A percentile compares a stretch with the other conserved stretches of the same genome.
Evolutionary conservation across 2,113 vertebrate genomes (phyloP).

Genomic region (Mus musculus): GRCm39 chr4:84460501-84461000

Average conservation of each 20-base stretch:
- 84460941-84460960: constrained; percentile 72
- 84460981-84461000: constrained; percentile 74
- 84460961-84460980: constrained; percentile 78
- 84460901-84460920: constrained; percentile 77
- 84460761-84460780: constrained; percentile 84
- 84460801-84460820: constrained; percentile 77
- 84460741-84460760: constrained; percentile 81
- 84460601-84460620: constrained; percentile 90
- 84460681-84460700: constrained; percentile 88
- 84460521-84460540: constrained; percentile 90
- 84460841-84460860: constrained; percentile 77
- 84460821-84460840: constrained; percentile 81
- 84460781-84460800: constrained; percentile 80
- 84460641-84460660: constrained; percentile 90
- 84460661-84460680: constrained; percentile 90
- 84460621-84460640: constrained; percentile 90
- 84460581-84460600: constrained; percentile 89
- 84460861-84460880: constrained; percentile 80
- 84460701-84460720: constrained; percentile 88
- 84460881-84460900: constrained; percentile 81
- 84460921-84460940: constrained; percentile 77
- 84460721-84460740: constrained; percentile 83
- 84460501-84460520: constrained; percentile 90
- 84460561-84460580: constrained; percentile 91
- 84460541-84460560: constrained; percentile 92